Base-by-base conservation (phyloP, 2,797 vertebrate genomes). In the Sandelia bainsii region DNA sequence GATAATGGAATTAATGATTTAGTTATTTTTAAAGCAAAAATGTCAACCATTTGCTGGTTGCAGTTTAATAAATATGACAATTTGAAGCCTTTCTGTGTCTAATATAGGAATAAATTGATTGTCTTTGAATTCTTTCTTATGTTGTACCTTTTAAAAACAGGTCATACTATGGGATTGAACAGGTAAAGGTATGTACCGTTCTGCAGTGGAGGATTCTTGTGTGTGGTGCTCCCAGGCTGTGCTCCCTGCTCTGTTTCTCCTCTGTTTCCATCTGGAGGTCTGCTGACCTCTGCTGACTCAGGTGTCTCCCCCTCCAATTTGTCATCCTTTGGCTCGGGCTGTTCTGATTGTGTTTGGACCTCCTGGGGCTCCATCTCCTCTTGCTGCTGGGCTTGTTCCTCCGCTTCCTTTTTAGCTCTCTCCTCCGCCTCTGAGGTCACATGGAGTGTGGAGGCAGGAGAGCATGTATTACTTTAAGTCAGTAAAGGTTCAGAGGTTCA, bases 361-460 rank as follows among this genome's bases (percentile, higher is more conserved):
- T 87, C 89, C 69, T 93, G 93, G 10, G 90, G 91, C 79, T 94
- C 95, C 81, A 93, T 95, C 2, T 94, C 86, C 1, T 91, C 91
- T 63, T 94, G 93, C 86, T 89, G 90, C 77, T 91, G 77, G 61
- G 81, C 87, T 62, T 1, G 71, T 73, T 93, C 92, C 70, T 93
- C 92, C 0, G 77, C 86, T 52, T 93, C 92, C 60, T 58, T 93
- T 81, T 89, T 91, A 51, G 89, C 91, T 78, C 91, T 79, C 89
- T 99, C 98, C 87, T 99, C 97, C 1, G 93, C 92, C 90, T 94
- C 94, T 91, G 76, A 75, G 61, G 79, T 85, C 49, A 85, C 46
- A 83, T 12, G 58, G 14, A 69, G 52, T 1, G 51, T 6, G 45
- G 37, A 40, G 39, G 17, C 13, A 34, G 23, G 48, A 88, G 44